Conservation (phyloP, 2,797 vertebrate genomes). For the Apogon hyalosoma region DNA sequence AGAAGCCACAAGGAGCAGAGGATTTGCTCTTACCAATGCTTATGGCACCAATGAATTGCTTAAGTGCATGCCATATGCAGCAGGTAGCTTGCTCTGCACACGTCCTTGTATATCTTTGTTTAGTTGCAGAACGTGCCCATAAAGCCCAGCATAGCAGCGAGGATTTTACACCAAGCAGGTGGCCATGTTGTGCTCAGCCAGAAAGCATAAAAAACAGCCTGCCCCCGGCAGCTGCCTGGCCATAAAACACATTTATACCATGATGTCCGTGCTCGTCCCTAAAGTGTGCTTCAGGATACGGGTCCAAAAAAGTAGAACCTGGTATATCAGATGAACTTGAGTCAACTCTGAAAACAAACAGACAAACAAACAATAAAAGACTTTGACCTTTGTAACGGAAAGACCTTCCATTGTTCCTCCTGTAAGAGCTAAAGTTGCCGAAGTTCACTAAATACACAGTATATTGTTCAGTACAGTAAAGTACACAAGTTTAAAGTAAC, state of each 20-base stretch:
- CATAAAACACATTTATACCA: constrained; percentile 86
- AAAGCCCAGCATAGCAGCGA: constrained; percentile 73
- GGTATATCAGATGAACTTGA: constrained; percentile 38
- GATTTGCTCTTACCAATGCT: constrained; percentile 48
- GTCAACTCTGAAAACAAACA: constrained; percentile 39
- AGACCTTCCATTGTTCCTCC: not conserved
- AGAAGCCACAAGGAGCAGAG: constrained; percentile 44
- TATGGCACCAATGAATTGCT: constrained; percentile 67
- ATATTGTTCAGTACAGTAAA: constrained; percentile 13
- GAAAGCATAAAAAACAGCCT: constrained; percentile 79
- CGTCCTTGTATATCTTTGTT: constrained; percentile 76
- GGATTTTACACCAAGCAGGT: constrained; percentile 81
- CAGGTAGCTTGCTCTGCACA: constrained; percentile 49
- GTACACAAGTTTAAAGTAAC: constrained; percentile 17
- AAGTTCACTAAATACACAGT: constrained; percentile 18
- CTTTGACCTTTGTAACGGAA: constrained; percentile 48
- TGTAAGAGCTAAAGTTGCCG: constrained; percentile 8
- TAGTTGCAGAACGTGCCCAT: constrained; percentile 67
- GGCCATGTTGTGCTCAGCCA: constrained; percentile 80
- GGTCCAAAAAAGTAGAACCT: constrained; percentile 61
- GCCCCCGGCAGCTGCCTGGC: constrained; percentile 81
- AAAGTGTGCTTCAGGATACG: constrained; percentile 69
- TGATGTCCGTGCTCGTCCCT: constrained; percentile 80
- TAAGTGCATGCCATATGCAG: constrained; percentile 71
- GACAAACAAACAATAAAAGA: constrained; percentile 5